These are phyloP conservation scores for Clostera curtula DNA, from an alignment of 2,888 invertebrate species.

Conservation along the genomic window DNA sequence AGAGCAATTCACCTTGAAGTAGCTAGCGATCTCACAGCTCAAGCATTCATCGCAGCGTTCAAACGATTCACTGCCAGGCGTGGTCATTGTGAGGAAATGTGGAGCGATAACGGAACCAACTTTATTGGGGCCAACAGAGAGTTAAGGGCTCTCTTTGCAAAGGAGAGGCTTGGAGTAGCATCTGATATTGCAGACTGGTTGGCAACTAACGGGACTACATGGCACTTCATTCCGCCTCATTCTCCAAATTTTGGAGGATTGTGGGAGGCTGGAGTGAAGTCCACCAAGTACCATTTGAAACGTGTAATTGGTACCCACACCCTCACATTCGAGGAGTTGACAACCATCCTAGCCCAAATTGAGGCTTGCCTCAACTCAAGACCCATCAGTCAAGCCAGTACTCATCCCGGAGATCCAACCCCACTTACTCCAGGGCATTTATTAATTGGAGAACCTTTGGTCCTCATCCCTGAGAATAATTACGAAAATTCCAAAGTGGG, in stretches of 20 bases:
- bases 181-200: neutral
- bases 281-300: too few relatives aligned
- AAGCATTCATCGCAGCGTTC: conserved; percentile 23
- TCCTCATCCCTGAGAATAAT: conserved; percentile 8
- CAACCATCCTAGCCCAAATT: conserved; percentile 10
- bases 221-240: conserved; percentile 14
- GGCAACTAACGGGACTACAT: conserved; percentile 5
- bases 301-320: conserved; percentile 7
- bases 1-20: conserved; percentile 26
- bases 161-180: neutral
- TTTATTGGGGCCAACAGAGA: conserved; percentile 12
- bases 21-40: conserved; percentile 22
- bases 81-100: conserved; percentile 14
- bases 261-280: too few relatives aligned
- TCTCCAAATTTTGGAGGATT: conserved; percentile 15
- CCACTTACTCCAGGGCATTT: conserved; percentile 15
- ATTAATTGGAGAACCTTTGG: conserved; percentile 12
- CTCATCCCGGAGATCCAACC: conserved; percentile 4
- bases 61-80: conserved; percentile 14
- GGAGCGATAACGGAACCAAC: conserved; percentile 22
- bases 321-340: conserved; percentile 13
- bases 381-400: conserved; percentile 4
- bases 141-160: neutral
- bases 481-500: conserved; percentile 5
- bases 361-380: conserved; percentile 15